A percentile compares a stretch with the other conserved stretches of the same genome.
Evolutionary conservation across 2,113 vertebrate genomes (phyloP).

Genomic region (Rhadina sibilatrix): DNA sequence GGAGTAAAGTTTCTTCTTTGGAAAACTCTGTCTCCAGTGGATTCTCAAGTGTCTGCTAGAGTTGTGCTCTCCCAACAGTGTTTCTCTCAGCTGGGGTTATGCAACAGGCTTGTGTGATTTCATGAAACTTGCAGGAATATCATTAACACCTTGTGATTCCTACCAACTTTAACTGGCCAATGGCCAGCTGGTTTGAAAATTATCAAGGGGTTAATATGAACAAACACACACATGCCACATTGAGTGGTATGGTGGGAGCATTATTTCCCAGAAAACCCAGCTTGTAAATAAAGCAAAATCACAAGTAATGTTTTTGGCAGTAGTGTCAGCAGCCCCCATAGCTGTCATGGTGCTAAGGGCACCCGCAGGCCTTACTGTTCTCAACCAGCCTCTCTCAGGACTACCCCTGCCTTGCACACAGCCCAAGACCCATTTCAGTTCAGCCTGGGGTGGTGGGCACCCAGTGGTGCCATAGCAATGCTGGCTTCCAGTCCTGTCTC

Average conservation of each 20-base stretch:
- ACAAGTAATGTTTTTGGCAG: background rate
- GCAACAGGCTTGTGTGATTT: background rate
- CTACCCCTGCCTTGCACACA: background rate
- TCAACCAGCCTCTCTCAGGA: background rate
- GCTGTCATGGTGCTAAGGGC: background rate
- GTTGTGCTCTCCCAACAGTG: background rate
- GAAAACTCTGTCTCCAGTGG: background rate
- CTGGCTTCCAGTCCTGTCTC: background rate
- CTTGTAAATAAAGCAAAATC: background rate
- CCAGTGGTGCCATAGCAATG: background rate
- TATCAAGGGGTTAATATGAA: background rate
- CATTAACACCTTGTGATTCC: background rate
- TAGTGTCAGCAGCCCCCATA: background rate
- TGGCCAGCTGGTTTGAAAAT: background rate
- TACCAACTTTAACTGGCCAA: background rate
- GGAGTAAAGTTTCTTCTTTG: conserved; percentile 36
- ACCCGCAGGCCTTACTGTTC: background rate
- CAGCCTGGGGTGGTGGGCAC: background rate
- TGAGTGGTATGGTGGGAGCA: background rate
- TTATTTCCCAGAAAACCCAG: background rate
- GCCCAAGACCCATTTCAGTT: background rate
- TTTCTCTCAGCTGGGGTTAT: background rate
- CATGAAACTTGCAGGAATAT: background rate
- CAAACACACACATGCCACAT: background rate
- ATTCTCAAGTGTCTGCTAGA: conserved; percentile 13